These are phyloP conservation scores for Capromys pilorides DNA, from an alignment of 2,797 vertebrate species.

Conservation along the genomic window DNA sequence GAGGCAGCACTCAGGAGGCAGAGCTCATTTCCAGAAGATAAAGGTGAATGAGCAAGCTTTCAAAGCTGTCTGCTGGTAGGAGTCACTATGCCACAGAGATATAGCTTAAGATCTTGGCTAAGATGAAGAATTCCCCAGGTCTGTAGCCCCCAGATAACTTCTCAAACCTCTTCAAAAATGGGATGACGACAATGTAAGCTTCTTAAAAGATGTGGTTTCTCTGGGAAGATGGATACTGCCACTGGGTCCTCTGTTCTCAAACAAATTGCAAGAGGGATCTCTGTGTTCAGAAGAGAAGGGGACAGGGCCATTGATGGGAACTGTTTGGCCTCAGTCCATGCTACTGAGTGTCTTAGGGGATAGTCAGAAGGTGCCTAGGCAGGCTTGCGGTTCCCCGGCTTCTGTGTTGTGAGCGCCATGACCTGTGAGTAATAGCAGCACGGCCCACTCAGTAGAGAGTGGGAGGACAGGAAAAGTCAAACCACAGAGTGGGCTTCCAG, in stretches of 20 bases:
- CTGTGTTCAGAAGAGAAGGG: constrained; percentile 61
- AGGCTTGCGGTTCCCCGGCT: constrained; percentile 74
- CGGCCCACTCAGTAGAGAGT: constrained; percentile 72
- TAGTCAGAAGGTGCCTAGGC: neutral
- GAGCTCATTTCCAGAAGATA: neutral
- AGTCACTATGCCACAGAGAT: too few relatives aligned
- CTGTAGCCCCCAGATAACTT: neutral
- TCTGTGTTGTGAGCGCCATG: fast-evolving
- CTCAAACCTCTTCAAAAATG: neutral
- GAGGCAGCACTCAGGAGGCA: fast-evolving
- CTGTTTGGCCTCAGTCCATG: constrained; percentile 11
- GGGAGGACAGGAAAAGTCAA: constrained; percentile 83
- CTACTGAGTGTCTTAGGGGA: neutral
- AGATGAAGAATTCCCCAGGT: neutral
- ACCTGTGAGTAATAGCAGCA: constrained; percentile 77
- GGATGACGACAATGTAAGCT: fast-evolving
- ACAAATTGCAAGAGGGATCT: neutral
- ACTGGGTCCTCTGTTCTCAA: neutral
- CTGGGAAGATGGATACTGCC: constrained; percentile 9
- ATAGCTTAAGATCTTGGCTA: neutral
- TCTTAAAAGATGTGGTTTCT: neutral
- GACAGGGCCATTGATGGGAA: constrained; percentile 62
- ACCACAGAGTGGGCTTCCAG: constrained; percentile 61
- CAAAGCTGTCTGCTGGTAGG: too few relatives aligned
- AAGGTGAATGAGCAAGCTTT: neutral